Conservation (phyloP, 1,140 invertebrate species). For the Drosophila nigrodunni region DNA sequence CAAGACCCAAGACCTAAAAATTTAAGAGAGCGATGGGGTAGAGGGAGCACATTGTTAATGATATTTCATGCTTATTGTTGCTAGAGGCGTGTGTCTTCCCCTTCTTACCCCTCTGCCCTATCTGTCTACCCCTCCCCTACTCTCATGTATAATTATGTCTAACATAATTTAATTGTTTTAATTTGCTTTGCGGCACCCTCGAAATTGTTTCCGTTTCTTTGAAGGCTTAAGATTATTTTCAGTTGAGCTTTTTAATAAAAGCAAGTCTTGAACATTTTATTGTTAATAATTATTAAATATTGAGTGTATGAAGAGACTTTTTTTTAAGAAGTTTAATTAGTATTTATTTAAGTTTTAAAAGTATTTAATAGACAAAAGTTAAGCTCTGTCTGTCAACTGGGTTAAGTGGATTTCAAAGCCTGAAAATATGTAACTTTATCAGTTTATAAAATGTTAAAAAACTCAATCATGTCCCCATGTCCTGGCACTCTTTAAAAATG, state of each 20-base stretch:
- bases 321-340: no score
- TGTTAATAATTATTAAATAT: background rate
- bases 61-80: constrained; percentile 49
- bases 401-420: no score
- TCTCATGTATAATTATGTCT: constrained; percentile 57
- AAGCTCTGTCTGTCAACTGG: no score
- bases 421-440: no score
- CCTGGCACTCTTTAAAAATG: no score
- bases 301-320: background rate
- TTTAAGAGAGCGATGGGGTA: background rate
- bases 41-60: constrained; percentile 52
- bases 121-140: background rate
- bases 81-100: constrained; percentile 48
- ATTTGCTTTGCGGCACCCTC: constrained; percentile 50
- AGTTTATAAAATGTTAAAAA: no score
- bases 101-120: background rate
- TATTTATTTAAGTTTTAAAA: no score
- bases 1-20: constrained; percentile 20
- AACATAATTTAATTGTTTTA: constrained; percentile 71
- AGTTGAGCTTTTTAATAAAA: background rate
- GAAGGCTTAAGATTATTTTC: background rate
- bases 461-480: no score
- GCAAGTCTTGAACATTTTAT: background rate
- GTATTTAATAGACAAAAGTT: no score
- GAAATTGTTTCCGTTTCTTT: constrained; percentile 27